These are phyloP conservation scores for Clepsis dumicolana DNA, from an alignment of 2,888 invertebrate genomes.

Conservation along the genomic window DNA sequence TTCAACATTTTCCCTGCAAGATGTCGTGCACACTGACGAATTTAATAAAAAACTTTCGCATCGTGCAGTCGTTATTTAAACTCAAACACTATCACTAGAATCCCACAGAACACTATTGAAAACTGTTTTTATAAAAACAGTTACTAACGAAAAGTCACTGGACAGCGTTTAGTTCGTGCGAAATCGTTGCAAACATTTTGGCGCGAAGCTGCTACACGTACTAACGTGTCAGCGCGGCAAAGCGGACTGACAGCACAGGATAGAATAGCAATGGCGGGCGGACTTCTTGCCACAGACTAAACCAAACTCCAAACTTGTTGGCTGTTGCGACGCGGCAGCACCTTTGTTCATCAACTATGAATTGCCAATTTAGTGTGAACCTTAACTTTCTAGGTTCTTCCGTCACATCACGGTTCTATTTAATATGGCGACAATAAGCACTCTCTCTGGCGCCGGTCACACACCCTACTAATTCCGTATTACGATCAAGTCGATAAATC, in stretches of 20 bases:
- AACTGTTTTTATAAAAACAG: slow-evolving; percentile 43
- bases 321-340: slow-evolving; percentile 53
- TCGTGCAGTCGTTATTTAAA: slow-evolving; percentile 65
- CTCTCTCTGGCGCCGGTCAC: slow-evolving; percentile 15
- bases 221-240: slow-evolving; percentile 57
- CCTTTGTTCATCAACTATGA: slow-evolving; percentile 8
- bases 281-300: slow-evolving; percentile 41
- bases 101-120: slow-evolving; percentile 57
- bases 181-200: slow-evolving; percentile 55
- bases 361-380: neutral
- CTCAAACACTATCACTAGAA: slow-evolving; percentile 61
- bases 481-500: slow-evolving; percentile 10
- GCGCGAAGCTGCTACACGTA: slow-evolving; percentile 61
- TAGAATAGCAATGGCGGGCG: slow-evolving; percentile 45
- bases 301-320: slow-evolving; percentile 13
- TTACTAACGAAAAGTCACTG: slow-evolving; percentile 20
- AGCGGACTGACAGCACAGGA: slow-evolving; percentile 54
- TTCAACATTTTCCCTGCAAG: slow-evolving; percentile 77
- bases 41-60: slow-evolving; percentile 74
- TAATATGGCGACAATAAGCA: slow-evolving; percentile 3
- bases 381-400: too few species aligned
- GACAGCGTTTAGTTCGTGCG: slow-evolving; percentile 30
- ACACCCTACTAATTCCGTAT: slow-evolving; percentile 16
- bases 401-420: neutral
- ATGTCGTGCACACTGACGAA: slow-evolving; percentile 67